Evolutionary conservation across 1,140 invertebrate genomes (phyloP).

Genomic region (Sitobion miscanthi): DNA sequence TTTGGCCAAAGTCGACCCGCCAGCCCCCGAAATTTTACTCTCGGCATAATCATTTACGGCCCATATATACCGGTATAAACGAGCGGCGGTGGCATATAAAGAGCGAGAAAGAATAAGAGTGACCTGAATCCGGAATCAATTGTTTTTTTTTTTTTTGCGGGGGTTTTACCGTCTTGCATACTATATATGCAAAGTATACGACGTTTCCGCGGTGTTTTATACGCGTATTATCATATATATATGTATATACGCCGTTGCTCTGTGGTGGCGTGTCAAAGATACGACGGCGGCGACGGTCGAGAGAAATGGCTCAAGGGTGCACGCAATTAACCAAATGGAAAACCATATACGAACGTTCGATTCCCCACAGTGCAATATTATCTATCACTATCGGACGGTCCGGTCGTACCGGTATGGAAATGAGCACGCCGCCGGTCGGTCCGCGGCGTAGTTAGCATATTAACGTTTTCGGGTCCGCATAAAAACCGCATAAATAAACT

Average conservation of each 20-base stretch:
- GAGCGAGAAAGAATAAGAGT: neutral
- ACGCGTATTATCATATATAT: neutral
- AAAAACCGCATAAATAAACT: slow-evolving; percentile 55
- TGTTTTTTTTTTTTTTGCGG: neutral
- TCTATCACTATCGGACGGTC: slow-evolving; percentile 48
- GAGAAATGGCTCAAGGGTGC: slow-evolving; percentile 41
- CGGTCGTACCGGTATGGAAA: slow-evolving; percentile 39
- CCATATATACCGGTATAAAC: neutral
- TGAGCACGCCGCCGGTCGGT: neutral
- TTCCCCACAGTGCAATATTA: slow-evolving; percentile 54
- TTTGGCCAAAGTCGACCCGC: slow-evolving; percentile 32
- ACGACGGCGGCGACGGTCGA: neutral
- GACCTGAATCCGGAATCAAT: slow-evolving; percentile 47
- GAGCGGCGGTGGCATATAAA: too few species aligned
- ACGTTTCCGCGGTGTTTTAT: neutral
- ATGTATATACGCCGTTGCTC: neutral
- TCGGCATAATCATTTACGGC: slow-evolving; percentile 28
- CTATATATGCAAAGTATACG: slow-evolving; percentile 20
- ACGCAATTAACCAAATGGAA: slow-evolving; percentile 55
- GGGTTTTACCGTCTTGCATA: neutral
- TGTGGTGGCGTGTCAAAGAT: slow-evolving; percentile 24
- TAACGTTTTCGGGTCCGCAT: slow-evolving; percentile 42
- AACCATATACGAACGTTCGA: neutral
- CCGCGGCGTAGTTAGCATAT: slow-evolving; percentile 24
- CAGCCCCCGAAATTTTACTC: slow-evolving; percentile 19